These are phyloP conservation scores for Hydrolagus colliei DNA, from an alignment of 2,797 vertebrate genomes.

Conservation along the genomic window DNA sequence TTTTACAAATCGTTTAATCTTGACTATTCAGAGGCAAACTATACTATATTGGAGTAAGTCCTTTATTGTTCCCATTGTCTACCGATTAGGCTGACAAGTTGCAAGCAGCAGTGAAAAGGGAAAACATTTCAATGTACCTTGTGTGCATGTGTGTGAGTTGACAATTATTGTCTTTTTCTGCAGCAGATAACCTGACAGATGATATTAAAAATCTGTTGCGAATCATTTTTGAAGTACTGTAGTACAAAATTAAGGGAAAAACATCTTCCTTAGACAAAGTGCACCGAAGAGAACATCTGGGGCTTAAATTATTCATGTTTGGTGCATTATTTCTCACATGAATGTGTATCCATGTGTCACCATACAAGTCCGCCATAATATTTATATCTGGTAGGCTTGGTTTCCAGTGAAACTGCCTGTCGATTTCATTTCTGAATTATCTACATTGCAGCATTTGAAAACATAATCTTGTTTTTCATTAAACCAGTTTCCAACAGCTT, in stretches of 20 bases:
- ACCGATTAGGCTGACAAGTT: background rate
- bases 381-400: background rate
- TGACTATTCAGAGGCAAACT: background rate
- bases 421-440: background rate
- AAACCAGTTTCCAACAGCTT: background rate
- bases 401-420: background rate
- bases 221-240: background rate
- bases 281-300: slow-evolving; percentile 13
- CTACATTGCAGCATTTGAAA: background rate
- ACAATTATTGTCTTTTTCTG: background rate
- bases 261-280: background rate
- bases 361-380: background rate
- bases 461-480: slow-evolving; percentile 9
- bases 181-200: background rate
- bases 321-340: slow-evolving; percentile 18
- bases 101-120: background rate
- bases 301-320: slow-evolving; percentile 27
- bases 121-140: background rate
- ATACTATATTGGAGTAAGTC: background rate
- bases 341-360: slow-evolving; percentile 19
- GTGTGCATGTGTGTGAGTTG: background rate
- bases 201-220: background rate
- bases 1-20: background rate
- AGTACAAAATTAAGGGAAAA: slow-evolving; percentile 13
- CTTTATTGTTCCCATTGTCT: background rate